These are phyloP conservation scores for Dromaius novaehollandiae DNA, from an alignment of 2,113 vertebrate species.

Conservation along the genomic window DNA sequence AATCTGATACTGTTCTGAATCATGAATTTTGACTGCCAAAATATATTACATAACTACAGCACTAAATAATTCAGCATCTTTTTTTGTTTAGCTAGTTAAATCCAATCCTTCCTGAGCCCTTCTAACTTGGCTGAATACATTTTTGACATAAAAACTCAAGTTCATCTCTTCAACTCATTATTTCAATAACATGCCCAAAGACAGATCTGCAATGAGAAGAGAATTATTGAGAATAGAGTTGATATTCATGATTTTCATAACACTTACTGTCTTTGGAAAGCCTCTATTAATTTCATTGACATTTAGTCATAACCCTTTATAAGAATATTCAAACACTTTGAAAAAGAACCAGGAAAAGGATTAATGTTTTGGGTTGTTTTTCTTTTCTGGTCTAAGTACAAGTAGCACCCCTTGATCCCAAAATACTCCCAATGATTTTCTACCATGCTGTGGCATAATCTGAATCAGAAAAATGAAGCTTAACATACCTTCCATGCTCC, in stretches of 20 bases:
- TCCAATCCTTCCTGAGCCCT: not conserved
- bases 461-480: not conserved
- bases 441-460: not conserved
- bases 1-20: not conserved
- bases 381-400: not conserved
- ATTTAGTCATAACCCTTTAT: not conserved
- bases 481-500: not conserved
- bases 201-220: not conserved
- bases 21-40: not conserved
- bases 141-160: not conserved
- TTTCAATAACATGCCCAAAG: not conserved
- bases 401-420: not conserved
- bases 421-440: not conserved
- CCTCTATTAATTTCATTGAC: not conserved
- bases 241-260: not conserved
- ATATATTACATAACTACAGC: not conserved
- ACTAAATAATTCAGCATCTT: not conserved
- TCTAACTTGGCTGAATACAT: not conserved
- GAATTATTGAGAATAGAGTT: not conserved
- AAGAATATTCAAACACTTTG: not conserved
- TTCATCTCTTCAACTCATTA: not conserved
- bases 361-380: not conserved
- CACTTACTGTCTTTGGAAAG: not conserved
- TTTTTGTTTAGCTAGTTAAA: not conserved
- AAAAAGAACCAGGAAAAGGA: constrained; percentile 22